These are phyloP conservation scores for Caenorhabditis latens DNA, from an alignment of 1,140 invertebrate species.

Conservation along the genomic window DNA sequence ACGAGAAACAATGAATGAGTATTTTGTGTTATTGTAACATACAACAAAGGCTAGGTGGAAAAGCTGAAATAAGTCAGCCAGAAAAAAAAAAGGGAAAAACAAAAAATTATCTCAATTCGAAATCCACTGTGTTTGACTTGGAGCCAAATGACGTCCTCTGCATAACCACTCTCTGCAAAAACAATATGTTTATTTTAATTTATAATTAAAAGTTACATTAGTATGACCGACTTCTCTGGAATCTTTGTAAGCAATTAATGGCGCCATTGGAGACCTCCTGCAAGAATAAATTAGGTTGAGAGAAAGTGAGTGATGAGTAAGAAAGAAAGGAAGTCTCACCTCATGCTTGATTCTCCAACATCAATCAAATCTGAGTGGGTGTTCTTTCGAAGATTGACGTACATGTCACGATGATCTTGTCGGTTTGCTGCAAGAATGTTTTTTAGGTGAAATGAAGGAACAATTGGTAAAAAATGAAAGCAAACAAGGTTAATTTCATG, in stretches of 20 bases:
- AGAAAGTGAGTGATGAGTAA: constrained; percentile 30
- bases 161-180: constrained; percentile 54
- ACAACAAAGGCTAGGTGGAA: neutral
- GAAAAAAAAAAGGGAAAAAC: neutral
- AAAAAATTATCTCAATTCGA: constrained; percentile 37
- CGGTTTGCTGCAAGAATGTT: neutral
- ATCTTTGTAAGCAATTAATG: constrained; percentile 55
- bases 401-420: constrained; percentile 42
- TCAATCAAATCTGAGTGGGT: constrained; percentile 45
- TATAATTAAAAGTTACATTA: constrained; percentile 10
- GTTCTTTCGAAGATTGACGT: constrained; percentile 16
- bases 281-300: neutral
- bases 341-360: constrained; percentile 50
- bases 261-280: constrained; percentile 46
- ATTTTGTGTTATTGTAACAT: neutral
- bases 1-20: constrained; percentile 11
- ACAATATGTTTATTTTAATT: neutral
- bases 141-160: neutral
- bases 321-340: constrained; percentile 35
- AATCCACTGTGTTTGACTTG: constrained; percentile 41
- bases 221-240: constrained; percentile 54
- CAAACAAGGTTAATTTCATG: too few species aligned
- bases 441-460: neutral
- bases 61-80: neutral
- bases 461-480: neutral